Evolutionary conservation across 2,888 invertebrate genomes (phyloP), one percentile per base, ranked within the genome.

Genomic region (Carabus problematicus): DNA sequence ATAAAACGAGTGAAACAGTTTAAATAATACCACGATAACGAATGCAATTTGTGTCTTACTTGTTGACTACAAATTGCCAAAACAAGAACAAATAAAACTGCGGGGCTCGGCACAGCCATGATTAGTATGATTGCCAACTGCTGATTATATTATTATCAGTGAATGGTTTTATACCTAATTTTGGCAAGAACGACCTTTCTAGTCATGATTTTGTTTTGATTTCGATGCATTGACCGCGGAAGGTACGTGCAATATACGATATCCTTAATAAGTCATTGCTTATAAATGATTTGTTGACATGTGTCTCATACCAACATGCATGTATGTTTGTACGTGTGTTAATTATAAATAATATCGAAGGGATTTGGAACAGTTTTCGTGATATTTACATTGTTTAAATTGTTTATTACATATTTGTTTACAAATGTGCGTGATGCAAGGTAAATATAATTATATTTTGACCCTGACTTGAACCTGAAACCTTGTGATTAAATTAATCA

Each of bases 141-240:
- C 52, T 52, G 52, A 14, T 19, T 9, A 9, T 3, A 16, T 6
- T 9, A 18, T 11, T 19, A 16, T 16, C 52, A 12, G 52, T 16
- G 9, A 16, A 16, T 12, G 18, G 16, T 52, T 52, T 52, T 52
- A 52, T 52, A 52, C 19, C 9, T 18, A 16, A 18, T 52, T 52
- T 47, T 52, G 9, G 4, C 19, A 52, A 12, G 16, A 52, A 4
- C 19, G 52, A 52, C 52, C 52, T 52, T 12, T 18, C 9, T 4
- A 52, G 18, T 9, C 52, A 16, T 19, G 3, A 14, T 52, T 52
- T 52, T 52, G 52, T 52, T 52, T 52, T 52, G 16, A 52, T 52
- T 52, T 52, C 52, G 18, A 19, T 52, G 16, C 19, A 12, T 16
- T 16, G 12, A 19, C 16, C 19, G 52, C 52, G 52, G 52, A 52